Base-by-base conservation (phyloP, 1,140 invertebrate genomes). In the Tetramorium simillimum region DNA sequence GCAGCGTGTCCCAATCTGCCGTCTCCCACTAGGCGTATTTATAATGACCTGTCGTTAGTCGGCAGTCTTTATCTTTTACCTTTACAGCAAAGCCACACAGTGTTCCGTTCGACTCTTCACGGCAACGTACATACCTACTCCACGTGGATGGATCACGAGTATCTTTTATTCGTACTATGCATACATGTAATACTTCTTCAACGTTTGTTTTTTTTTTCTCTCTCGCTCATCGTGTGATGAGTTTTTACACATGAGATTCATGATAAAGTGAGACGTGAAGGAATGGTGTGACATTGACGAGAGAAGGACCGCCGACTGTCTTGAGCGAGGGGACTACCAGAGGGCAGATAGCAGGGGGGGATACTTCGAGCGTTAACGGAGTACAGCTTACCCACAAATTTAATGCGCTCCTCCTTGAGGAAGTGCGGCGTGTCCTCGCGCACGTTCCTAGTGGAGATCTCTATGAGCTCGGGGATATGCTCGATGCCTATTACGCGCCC, bases 401-500 rank as follows among this genome's bases (percentile, higher is more conserved):
- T 94, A 6, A 95, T 85, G 4, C 94, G 93, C 10, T 87, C 91
- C 65, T 95, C 93, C 58, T 95, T 89, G 2, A 95, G 63, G 78
- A 94, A 95, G 51, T 94, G 86, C 4, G 95, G 89, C 87, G 92
- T 93, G 69, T 94, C 94, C 58, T 93, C 91, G 33, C 72, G 86
- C 4, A 95, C 92, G 85, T 95, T 95, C 86, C 89, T 93, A 0
- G 14, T 92, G 3, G 94, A 91, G 10, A 92, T 89, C 80, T 95
- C 93, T 12, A 97, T 96, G 37, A 97, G 94, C 86, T 97, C 96
- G 33, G 96, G 95, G 73, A 97, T 97, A 93, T 97, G 97, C 89
- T 97, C 97, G 43, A 97, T 96, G 12, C 97, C 97, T 88, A 97
- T 92, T 18, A 96, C 96, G 89, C 93, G 95, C 12, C 97, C 97